phyloP scores from a whole-genome alignment of 30 jellyfish, hydroid and myxozoan species.

The Aurelia sp. region DNA sequence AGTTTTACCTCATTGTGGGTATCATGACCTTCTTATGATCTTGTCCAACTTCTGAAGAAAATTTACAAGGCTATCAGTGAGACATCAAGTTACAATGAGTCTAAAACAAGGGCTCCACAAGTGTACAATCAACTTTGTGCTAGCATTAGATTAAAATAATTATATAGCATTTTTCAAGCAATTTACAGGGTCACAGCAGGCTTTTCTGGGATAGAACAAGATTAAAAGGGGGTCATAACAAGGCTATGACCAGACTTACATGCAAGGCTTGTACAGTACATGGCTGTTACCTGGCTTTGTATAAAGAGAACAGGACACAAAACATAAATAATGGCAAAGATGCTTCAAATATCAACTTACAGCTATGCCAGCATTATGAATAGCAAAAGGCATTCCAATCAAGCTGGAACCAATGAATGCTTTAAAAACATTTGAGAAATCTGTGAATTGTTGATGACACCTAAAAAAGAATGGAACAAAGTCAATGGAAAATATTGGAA shows the following conservation, averaged over 20 bases:
- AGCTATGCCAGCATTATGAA: conserved; percentile 90
- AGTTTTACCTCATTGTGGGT: too few relatives aligned
- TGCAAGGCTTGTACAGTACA: background rate
- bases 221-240: background rate
- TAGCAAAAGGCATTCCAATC: conserved; percentile 98
- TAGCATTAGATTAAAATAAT: too few relatives aligned
- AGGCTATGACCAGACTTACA: background rate
- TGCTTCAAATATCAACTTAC: conserved; percentile 50
- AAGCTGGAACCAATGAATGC: conserved; percentile 97
- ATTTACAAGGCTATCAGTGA: too few relatives aligned
- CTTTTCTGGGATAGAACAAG: background rate
- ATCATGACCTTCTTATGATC: too few relatives aligned
- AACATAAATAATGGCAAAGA: background rate
- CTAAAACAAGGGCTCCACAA: too few relatives aligned
- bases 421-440: conserved; percentile 96
- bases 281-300: too few relatives aligned
- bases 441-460: conserved; percentile 86
- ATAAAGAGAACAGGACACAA: too few relatives aligned
- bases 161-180: background rate
- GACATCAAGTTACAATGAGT: too few relatives aligned
- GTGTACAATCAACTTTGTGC: too few relatives aligned
- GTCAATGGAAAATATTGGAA: too few relatives aligned
- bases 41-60: too few relatives aligned
- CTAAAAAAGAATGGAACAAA: conserved; percentile 19
- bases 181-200: background rate